Evolutionary conservation across 2,888 invertebrate genomes (phyloP).

Genomic region (Schrankia costaestrigalis): DNA sequence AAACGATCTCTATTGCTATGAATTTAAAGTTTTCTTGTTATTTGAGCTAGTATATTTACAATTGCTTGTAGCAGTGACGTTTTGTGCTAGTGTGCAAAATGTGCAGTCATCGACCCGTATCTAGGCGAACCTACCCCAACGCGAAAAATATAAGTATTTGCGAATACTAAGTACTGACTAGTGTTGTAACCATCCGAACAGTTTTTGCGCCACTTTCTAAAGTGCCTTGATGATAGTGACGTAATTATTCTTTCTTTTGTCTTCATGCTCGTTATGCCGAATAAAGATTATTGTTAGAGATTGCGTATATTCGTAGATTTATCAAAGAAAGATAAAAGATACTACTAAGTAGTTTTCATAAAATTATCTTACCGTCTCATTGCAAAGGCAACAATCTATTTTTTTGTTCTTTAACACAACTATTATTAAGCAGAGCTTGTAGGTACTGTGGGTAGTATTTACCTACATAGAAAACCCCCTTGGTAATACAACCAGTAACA

Average conservation of each 20-base stretch:
- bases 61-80: constrained; percentile 35
- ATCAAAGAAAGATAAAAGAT: too few relatives aligned
- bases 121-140: constrained; percentile 71
- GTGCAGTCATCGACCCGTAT: constrained; percentile 69
- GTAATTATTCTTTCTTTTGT: constrained; percentile 2
- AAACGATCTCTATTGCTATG: constrained; percentile 31
- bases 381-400: too few relatives aligned
- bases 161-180: constrained; percentile 2
- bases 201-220: constrained; percentile 24
- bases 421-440: too few relatives aligned
- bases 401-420: too few relatives aligned
- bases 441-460: too few relatives aligned
- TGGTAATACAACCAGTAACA: too few relatives aligned
- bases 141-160: constrained; percentile 53
- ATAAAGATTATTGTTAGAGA: background rate
- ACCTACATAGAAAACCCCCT: too few relatives aligned
- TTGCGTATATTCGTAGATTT: too few relatives aligned
- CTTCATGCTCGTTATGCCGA: background rate
- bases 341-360: too few relatives aligned
- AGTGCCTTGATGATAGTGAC: constrained; percentile 4
- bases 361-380: too few relatives aligned
- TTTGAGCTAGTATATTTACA: background rate
- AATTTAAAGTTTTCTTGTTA: constrained; percentile 1
- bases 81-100: constrained; percentile 33
- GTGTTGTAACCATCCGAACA: constrained; percentile 17